A percentile compares a stretch with the other conserved stretches of the same genome.
Evolutionary conservation across 2,113 vertebrate genomes (phyloP).

Genomic region (Nesogale talazaci): DNA sequence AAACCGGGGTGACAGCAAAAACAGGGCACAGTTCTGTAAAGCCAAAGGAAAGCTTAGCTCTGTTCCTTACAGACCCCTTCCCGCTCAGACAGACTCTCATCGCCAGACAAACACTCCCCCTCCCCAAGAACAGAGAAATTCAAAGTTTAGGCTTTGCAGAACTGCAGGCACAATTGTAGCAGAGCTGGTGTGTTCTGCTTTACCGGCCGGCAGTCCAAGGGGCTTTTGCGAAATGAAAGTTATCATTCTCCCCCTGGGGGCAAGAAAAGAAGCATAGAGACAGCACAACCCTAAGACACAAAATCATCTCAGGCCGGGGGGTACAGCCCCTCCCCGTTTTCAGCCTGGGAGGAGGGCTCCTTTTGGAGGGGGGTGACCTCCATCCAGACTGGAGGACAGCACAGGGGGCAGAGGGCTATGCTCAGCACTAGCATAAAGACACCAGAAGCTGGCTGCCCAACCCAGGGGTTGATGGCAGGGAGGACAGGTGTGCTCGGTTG

Average conservation of each 20-base stretch:
- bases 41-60: not conserved
- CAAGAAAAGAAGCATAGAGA: slow-evolving; percentile 67
- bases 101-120: not conserved
- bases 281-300: slow-evolving; percentile 65
- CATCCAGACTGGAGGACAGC: not conserved
- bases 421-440: not conserved
- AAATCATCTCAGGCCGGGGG: slow-evolving; percentile 49
- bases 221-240: slow-evolving; percentile 34
- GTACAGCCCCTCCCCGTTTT: not conserved
- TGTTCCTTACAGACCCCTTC: not conserved
- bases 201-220: not conserved
- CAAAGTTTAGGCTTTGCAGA: slow-evolving; percentile 57
- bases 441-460: not conserved
- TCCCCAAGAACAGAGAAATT: slow-evolving; percentile 30
- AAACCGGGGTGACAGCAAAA: not conserved
- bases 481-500: not conserved
- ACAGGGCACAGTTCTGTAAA: not conserved
- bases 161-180: not conserved
- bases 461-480: not conserved
- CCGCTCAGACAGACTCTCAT: slow-evolving; percentile 18
- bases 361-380: not conserved
- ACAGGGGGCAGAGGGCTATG: no score
- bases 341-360: slow-evolving; percentile 28
- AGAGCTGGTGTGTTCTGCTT: not conserved
- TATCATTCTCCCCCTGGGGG: not conserved